Conservation (phyloP, 1,140 invertebrate genomes). For the Drosophila sturtevanti region DNA sequence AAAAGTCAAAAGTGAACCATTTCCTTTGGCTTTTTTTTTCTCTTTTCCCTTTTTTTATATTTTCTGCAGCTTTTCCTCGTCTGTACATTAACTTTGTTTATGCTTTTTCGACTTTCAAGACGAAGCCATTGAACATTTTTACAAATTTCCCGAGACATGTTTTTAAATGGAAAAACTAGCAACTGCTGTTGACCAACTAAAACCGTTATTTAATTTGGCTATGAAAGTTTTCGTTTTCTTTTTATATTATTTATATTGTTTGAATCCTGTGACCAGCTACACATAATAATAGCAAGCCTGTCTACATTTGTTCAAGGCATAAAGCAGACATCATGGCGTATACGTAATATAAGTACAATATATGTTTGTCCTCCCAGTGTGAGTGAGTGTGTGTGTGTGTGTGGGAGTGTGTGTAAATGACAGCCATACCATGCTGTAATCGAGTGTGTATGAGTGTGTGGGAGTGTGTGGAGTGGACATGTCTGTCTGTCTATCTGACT, state of each 20-base stretch:
- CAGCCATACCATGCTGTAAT: conserved; percentile 67
- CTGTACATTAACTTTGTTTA: conserved; percentile 30
- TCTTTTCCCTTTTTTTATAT: neutral
- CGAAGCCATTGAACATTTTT: conserved; percentile 17
- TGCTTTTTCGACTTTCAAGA: neutral
- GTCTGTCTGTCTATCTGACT: conserved; percentile 22
- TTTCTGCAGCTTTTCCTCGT: neutral
- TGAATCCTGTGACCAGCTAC: neutral
- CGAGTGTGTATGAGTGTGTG: conserved; percentile 36
- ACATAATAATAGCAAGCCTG: conserved; percentile 9
- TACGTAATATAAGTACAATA: conserved; percentile 56
- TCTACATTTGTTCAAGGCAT: conserved; percentile 33
- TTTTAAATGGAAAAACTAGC: conserved; percentile 28
- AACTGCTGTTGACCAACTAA: neutral
- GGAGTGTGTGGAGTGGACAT: conserved; percentile 43
- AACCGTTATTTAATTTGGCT: neutral
- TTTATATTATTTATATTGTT: neutral
- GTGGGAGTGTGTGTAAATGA: conserved; percentile 45
- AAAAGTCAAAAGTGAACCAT: neutral
- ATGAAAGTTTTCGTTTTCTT: neutral
- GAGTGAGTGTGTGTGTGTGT: conserved; percentile 17
- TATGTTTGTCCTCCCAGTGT: neutral
- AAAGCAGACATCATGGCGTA: conserved; percentile 55
- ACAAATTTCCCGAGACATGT: conserved; percentile 1
- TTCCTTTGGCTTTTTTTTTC: conserved; percentile 3